phyloP scores from a whole-genome alignment of 2,113 vertebrate species.

The Tautogolabrus adspersus region DNA sequence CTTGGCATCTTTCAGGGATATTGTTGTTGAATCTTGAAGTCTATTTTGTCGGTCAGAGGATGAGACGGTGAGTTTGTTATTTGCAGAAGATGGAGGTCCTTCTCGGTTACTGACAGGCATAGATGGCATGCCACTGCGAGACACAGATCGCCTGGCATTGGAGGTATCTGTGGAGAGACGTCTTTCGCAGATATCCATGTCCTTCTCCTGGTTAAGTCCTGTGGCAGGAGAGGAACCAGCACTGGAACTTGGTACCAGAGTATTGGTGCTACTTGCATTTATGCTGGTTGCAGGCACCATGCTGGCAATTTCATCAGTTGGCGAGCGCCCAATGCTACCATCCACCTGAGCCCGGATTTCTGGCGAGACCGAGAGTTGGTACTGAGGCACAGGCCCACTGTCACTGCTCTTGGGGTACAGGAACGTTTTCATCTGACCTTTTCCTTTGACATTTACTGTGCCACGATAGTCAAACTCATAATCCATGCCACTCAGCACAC shows the following conservation, averaged over 20 bases:
- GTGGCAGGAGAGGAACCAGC: constrained; percentile 74
- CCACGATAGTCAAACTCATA: constrained; percentile 98
- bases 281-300: constrained; percentile 85
- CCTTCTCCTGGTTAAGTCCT: constrained; percentile 77
- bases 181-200: constrained; percentile 45
- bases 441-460: constrained; percentile 98
- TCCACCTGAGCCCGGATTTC: constrained; percentile 97
- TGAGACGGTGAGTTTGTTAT: constrained; percentile 45
- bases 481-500: constrained; percentile 92
- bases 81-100: constrained; percentile 41
- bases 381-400: constrained; percentile 91
- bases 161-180: constrained; percentile 39
- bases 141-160: constrained; percentile 58
- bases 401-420: constrained; percentile 93
- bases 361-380: constrained; percentile 95
- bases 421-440: constrained; percentile 99
- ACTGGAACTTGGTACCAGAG: constrained; percentile 48
- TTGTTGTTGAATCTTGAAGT: constrained; percentile 24
- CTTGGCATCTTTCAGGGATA: constrained; percentile 40
- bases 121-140: constrained; percentile 68
- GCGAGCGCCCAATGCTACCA: constrained; percentile 98
- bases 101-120: constrained; percentile 55
- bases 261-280: constrained; percentile 34
- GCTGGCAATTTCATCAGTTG: constrained; percentile 93
- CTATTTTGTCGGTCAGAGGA: constrained; percentile 29